These are phyloP conservation scores for Mnemiopsis leidyi DNA, from an alignment of 37 sponge, comb jelly and placozoan species.

Conservation along the genomic window DNA sequence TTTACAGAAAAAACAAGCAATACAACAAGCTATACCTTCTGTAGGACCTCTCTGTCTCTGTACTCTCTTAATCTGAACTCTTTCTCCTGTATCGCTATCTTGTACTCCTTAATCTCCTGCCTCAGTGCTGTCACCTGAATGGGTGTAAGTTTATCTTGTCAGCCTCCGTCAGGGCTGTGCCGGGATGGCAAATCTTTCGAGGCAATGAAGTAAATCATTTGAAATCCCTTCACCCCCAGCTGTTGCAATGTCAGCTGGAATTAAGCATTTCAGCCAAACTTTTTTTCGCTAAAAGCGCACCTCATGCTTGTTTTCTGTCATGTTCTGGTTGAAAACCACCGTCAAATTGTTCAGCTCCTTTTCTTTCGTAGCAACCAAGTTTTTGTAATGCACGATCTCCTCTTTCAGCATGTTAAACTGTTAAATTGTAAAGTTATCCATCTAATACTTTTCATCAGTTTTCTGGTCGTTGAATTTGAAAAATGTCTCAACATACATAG, in stretches of 20 bases:
- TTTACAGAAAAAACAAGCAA: too few species aligned
- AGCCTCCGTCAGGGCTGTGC: too few species aligned
- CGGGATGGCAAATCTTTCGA: too few species aligned
- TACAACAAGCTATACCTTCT: background rate
- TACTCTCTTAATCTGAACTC: conserved; percentile 2
- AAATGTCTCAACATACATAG: too few species aligned
- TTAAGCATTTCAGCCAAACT: too few species aligned
- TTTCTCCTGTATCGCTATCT: background rate
- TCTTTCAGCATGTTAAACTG: conserved; percentile 12
- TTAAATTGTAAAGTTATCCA: background rate
- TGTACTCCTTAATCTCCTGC: conserved; percentile 11
- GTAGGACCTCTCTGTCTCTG: conserved; percentile 37
- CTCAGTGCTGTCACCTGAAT: background rate
- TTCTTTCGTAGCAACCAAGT: conserved; percentile 7
- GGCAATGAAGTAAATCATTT: too few species aligned
- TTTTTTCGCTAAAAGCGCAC: background rate
- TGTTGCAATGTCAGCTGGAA: too few species aligned
- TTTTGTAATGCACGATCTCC: conserved; percentile 23
- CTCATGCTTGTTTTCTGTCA: conserved; percentile 15
- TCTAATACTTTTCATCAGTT: too few species aligned
- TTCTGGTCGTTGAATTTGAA: too few species aligned
- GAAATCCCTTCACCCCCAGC: too few species aligned
- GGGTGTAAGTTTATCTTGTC: too few species aligned
- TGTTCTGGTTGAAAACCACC: conserved; percentile 33
- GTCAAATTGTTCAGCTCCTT: conserved; percentile 24